These are phyloP conservation scores for human (Homo sapiens) DNA, from an alignment of 2,113 vertebrate genomes.

Conservation along the genomic window DNA sequence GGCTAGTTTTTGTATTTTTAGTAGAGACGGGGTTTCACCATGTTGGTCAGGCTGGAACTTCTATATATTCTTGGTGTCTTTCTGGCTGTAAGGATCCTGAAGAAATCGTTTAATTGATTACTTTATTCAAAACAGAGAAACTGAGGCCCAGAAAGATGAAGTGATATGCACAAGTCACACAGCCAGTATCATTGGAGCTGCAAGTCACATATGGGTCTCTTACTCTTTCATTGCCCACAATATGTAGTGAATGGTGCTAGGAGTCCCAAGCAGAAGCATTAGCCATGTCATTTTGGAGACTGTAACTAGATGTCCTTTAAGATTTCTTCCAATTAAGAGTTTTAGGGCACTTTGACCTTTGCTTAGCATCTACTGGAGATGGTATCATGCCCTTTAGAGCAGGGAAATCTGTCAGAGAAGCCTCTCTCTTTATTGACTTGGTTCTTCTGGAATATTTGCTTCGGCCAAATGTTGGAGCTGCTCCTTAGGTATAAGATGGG, in stretches of 20 bases:
- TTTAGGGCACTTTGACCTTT: background rate
- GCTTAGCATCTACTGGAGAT: background rate
- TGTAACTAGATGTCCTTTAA: background rate
- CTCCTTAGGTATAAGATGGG: background rate
- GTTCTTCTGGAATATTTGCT: background rate
- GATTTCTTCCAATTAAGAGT: background rate
- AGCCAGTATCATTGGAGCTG: background rate
- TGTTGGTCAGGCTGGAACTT: too few species aligned
- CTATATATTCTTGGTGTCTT: background rate
- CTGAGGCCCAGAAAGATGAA: background rate
- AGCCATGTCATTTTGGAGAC: background rate
- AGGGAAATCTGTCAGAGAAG: background rate
- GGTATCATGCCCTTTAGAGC: background rate
- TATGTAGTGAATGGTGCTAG: fast-evolving
- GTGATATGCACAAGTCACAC: background rate
- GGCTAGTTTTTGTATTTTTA: too few species aligned
- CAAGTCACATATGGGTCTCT: background rate
- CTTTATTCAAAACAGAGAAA: background rate
- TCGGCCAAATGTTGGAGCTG: background rate
- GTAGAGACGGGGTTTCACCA: too few species aligned
- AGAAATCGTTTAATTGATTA: background rate
- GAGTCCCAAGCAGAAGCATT: background rate
- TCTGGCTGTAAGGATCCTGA: background rate
- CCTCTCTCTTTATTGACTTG: background rate
- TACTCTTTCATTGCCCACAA: background rate